Evolutionary conservation across 2,113 vertebrate genomes (phyloP).

Genomic region (Charadrius vociferus): DNA sequence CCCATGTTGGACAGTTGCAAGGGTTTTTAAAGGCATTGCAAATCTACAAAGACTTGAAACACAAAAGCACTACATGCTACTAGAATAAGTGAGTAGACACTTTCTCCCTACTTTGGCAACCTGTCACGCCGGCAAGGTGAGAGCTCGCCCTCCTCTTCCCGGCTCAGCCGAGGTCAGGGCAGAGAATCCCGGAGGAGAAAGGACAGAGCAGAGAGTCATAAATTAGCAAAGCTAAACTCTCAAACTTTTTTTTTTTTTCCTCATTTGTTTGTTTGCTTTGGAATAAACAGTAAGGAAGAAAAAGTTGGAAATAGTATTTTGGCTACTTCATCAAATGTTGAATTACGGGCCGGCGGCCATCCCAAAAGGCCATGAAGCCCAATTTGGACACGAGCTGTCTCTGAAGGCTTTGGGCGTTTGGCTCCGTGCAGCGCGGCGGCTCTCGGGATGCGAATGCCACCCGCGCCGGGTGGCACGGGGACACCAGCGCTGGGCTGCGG

Average conservation of each 20-base stretch:
- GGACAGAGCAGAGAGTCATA: not conserved
- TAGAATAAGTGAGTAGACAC: not conserved
- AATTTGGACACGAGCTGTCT: not conserved
- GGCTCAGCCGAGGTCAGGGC: not conserved
- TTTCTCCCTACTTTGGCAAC: constrained; percentile 57
- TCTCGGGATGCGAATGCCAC: accelerated
- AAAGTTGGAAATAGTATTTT: constrained; percentile 25
- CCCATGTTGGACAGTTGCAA: constrained; percentile 80
- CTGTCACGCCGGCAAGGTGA: constrained; percentile 59
- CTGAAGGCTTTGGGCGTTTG: not conserved
- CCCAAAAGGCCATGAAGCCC: not conserved
- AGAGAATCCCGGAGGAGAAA: not conserved
- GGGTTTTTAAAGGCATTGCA: constrained; percentile 77
- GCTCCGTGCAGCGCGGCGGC: not conserved
- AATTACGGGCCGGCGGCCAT: not conserved
- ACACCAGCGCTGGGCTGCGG: accelerated
- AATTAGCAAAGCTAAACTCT: constrained; percentile 8
- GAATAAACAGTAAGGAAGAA: constrained; percentile 31
- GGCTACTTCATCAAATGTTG: constrained; percentile 12
- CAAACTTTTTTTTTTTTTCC: not conserved
- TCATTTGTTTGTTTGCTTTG: constrained; percentile 57
- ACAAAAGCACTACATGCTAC: constrained; percentile 76
- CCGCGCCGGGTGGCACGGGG: not conserved
- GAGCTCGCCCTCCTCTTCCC: not conserved
- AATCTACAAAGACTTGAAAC: constrained; percentile 80